These are phyloP conservation scores for Arctopsyche grandis DNA, from an alignment of 1,140 invertebrate genomes.

Conservation along the genomic window DNA sequence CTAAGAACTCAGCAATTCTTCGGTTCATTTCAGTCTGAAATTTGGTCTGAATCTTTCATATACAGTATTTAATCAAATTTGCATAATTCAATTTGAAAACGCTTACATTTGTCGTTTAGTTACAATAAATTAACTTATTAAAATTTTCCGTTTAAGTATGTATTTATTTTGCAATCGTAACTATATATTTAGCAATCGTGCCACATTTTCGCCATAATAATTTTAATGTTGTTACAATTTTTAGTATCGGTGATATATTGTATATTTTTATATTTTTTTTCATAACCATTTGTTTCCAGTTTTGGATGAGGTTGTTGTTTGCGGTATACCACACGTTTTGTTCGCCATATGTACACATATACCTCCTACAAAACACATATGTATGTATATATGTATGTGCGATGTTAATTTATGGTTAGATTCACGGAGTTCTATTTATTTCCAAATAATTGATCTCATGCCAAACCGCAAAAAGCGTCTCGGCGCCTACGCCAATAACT, in stretches of 20 bases:
- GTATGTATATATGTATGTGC: slow-evolving; percentile 20
- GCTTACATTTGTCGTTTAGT: too few species aligned
- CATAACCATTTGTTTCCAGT: too few species aligned
- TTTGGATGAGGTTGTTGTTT: slow-evolving; percentile 15
- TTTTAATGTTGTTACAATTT: neutral
- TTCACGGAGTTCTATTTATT: slow-evolving; percentile 46
- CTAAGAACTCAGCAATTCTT: too few species aligned
- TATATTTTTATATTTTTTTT: slow-evolving; percentile 30
- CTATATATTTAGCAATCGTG: too few species aligned
- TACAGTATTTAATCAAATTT: too few species aligned
- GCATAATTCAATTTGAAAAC: too few species aligned
- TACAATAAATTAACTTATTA: too few species aligned
- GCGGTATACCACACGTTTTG: slow-evolving; percentile 26
- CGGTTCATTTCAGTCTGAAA: too few species aligned
- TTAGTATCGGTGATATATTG: slow-evolving; percentile 14
- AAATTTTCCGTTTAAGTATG: too few species aligned
- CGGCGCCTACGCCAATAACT: slow-evolving; percentile 36
- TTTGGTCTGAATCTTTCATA: too few species aligned
- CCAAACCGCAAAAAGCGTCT: slow-evolving; percentile 30
- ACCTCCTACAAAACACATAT: neutral
- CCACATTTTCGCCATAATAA: neutral
- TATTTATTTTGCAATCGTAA: too few species aligned
- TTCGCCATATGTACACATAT: neutral
- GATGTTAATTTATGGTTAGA: slow-evolving; percentile 45
- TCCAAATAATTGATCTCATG: slow-evolving; percentile 48